These are phyloP conservation scores for Lampropteryx suffumata DNA, from an alignment of 2,888 invertebrate genomes.

Conservation along the genomic window DNA sequence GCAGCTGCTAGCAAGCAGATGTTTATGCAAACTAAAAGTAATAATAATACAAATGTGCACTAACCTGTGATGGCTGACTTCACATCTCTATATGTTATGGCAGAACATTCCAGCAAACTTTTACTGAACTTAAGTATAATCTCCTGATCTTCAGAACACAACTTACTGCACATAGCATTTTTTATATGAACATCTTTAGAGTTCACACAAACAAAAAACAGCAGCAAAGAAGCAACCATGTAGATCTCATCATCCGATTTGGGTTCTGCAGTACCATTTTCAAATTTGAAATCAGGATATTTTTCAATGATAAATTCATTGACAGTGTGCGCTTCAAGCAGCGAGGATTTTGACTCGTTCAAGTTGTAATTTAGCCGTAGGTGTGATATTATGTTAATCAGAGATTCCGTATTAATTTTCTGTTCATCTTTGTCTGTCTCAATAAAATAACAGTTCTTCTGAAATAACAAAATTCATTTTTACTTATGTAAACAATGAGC, in stretches of 20 bases:
- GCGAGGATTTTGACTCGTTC: constrained; percentile 69
- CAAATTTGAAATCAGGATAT: constrained; percentile 77
- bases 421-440: constrained; percentile 47
- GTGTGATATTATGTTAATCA: constrained; percentile 64
- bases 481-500: not conserved
- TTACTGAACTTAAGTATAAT: constrained; percentile 80
- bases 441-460: constrained; percentile 78
- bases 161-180: constrained; percentile 79
- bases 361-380: constrained; percentile 67
- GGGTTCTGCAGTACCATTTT: constrained; percentile 56
- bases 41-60: constrained; percentile 19
- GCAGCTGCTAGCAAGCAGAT: constrained; percentile 23
- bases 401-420: constrained; percentile 52
- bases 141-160: constrained; percentile 77
- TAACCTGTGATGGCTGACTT: constrained; percentile 66
- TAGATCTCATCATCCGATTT: constrained; percentile 59
- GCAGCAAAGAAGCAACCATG: constrained; percentile 74
- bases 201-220: constrained; percentile 78
- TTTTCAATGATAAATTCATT: constrained; percentile 69
- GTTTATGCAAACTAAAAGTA: constrained; percentile 12
- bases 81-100: constrained; percentile 64
- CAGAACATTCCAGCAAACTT: constrained; percentile 71
- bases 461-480: constrained; percentile 31
- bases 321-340: constrained; percentile 62
- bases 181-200: constrained; percentile 80